Evolutionary conservation across 1,140 invertebrate species (phyloP), one percentile per base, ranked within the genome.

Genomic region (Macrobrachium rosenbergii): DNA sequence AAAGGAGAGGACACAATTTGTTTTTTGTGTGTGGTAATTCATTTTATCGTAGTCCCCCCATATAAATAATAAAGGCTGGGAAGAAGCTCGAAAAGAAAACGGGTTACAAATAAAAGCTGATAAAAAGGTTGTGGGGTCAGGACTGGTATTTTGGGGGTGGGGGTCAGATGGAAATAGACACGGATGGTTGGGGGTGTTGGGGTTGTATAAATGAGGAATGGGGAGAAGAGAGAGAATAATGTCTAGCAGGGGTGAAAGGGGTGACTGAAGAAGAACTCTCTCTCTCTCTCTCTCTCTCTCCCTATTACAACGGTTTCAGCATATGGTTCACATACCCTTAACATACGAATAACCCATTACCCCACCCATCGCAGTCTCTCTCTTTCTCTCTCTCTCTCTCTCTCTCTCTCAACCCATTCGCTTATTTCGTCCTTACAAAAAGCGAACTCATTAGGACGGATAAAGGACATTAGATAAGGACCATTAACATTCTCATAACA

Each of bases 301-400:
- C 52, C 52, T 52, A 52, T 52, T 52, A 52, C 52, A 52, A 52
- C 52, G 52, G 52, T 52, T 52, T 52, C 52, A 52, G 52, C 52
- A 52, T 52, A 52, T 52, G 52, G 52, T 52, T 52, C 52, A 52
- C 52, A 52, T 10, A 8, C 52, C 52, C 52, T 52, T 52, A 52
- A 52, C 7, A 52, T 52, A 52, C 52, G 52, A 0, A 52, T 52
- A 52, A 8, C 52, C 52, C 52, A 52, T 52, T 52, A 52, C 52
- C 52, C 52, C 52, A 52, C 12, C 52, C 52, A 52, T 52, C 64
- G 11, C 23, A 23, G 5, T 16, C 43, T 59, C 28, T 64, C 80
- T 82, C 23, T 82, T 21, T 64, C 78, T 81, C 78, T 81, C 78
- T 81, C 78, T 63, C 59, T 81, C 60, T 81, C 78, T 81, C 78